Evolutionary conservation across 2,113 vertebrate genomes (phyloP), one percentile per base, ranked within the genome.

Genomic region (Etheostoma spectabile): DNA sequence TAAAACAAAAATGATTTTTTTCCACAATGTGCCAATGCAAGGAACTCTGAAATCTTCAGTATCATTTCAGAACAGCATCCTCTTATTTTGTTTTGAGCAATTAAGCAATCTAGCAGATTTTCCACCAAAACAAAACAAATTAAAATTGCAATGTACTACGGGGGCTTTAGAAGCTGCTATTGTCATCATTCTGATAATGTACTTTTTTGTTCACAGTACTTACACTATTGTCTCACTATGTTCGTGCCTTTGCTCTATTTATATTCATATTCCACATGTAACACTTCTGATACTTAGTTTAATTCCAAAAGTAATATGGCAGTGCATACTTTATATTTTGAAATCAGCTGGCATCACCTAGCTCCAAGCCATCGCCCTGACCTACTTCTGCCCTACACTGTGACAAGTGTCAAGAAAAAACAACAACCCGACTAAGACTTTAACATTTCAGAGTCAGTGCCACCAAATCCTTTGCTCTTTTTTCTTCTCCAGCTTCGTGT

Each of bases 331-430:
- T 61, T 18, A 57, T 49, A 38, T 61, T 61, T 67, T 73, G 18
- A 65, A 53, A 66, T 59, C 57, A 53, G 51, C 69, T 82, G 53
- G 75, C 33, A 48, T 79, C 38, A 53, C 59, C 55, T 42, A 14
- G 38, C 67, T 59, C 30, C 53, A 21, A 73, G 61, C 49, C 49
- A 22, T 33, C 15, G 8, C 65, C 42, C 69, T 82, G 78, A 85
- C 82, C 74, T 81, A 74, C 67, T 84, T 85, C 66, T 67, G 56
- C 46, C 33, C 15, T 6, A 46, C 62, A 67, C 30, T n/a, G 45
- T 69, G 67, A 67, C 67, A 59, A 53, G 74, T 64, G 72, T 84
- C 51, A 71, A 57, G 27, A 63, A 42, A 73, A 51, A n/a, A 51
- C 13, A 30, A 67, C 14, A 60, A 64, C n/a, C 48, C 59, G 16